phyloP scores from a whole-genome alignment of 2,797 vertebrate species.

The Margarornis squamiger region DNA sequence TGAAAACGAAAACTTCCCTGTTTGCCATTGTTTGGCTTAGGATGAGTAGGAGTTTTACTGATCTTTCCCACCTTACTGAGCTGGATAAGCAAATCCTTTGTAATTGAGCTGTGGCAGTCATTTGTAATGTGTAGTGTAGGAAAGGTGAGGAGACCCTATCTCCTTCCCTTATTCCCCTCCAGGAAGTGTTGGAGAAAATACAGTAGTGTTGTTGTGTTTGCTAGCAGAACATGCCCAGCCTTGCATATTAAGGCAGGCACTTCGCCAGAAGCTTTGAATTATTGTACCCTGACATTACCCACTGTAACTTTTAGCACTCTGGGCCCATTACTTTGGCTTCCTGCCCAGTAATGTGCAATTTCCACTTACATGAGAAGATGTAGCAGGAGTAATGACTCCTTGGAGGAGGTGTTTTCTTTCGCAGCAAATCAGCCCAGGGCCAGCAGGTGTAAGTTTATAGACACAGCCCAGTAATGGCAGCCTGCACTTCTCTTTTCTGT shows the following conservation, averaged over 20 bases:
- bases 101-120: background rate
- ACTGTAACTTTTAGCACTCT: constrained; percentile 60
- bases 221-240: constrained; percentile 54
- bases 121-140: background rate
- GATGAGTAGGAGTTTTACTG: background rate
- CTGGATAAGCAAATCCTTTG: background rate
- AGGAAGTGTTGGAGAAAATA: constrained; percentile 34
- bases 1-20: background rate
- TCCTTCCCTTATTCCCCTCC: background rate
- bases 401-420: constrained; percentile 56
- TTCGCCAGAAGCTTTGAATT: constrained; percentile 62
- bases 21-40: background rate
- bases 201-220: constrained; percentile 53
- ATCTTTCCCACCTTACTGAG: background rate
- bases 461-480: constrained; percentile 16
- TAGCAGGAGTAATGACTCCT: constrained; percentile 60
- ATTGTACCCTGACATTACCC: constrained; percentile 66
- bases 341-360: constrained; percentile 66
- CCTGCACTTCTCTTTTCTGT: background rate
- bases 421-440: constrained; percentile 55
- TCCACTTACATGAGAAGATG: constrained; percentile 69
- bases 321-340: constrained; percentile 65
- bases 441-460: constrained; percentile 62
- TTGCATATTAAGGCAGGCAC: constrained; percentile 58
- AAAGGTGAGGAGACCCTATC: constrained; percentile 21